These are phyloP conservation scores for Nowickia ferox DNA, from an alignment of 2,888 invertebrate species.

Conservation along the genomic window DNA sequence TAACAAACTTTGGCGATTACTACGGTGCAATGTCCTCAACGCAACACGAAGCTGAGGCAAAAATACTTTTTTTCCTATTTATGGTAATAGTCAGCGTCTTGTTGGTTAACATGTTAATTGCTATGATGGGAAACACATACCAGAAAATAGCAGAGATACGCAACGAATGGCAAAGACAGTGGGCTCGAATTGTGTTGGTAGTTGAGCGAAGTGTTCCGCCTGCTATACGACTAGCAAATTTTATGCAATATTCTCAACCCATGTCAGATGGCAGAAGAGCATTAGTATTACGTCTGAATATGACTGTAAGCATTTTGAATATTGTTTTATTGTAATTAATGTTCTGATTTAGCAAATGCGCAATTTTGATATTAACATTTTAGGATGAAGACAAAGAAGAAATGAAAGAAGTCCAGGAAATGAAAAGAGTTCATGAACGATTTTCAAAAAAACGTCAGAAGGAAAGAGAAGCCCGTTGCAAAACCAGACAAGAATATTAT, in stretches of 20 bases:
- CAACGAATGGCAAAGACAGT: constrained; percentile 99
- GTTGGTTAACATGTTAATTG: constrained; percentile 98
- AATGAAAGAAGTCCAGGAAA: constrained; percentile 96
- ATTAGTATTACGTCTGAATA: constrained; percentile 93
- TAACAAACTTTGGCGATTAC: constrained; percentile 98
- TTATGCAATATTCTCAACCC: constrained; percentile 96
- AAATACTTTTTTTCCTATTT: constrained; percentile 97
- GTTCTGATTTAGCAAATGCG: background rate
- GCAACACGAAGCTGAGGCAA: constrained; percentile 93
- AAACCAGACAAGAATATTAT: constrained; percentile 78
- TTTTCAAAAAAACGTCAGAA: constrained; percentile 88
- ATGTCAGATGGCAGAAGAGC: constrained; percentile 95
- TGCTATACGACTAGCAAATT: constrained; percentile 91
- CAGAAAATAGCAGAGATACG: constrained; percentile 98
- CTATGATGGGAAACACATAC: constrained; percentile 99
- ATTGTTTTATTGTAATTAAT: background rate
- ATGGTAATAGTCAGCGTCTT: constrained; percentile 98
- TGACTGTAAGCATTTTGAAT: constrained; percentile 86
- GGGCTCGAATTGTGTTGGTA: constrained; percentile 98
- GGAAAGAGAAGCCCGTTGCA: constrained; percentile 80
- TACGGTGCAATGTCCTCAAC: constrained; percentile 95
- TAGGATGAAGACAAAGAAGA: constrained; percentile 97
- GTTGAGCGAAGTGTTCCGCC: constrained; percentile 98
- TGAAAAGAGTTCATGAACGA: constrained; percentile 93
- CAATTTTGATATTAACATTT: constrained; percentile 68